Evolutionary conservation across 2,113 vertebrate species (phyloP).

Genomic region (Diglossa brunneiventris): DNA sequence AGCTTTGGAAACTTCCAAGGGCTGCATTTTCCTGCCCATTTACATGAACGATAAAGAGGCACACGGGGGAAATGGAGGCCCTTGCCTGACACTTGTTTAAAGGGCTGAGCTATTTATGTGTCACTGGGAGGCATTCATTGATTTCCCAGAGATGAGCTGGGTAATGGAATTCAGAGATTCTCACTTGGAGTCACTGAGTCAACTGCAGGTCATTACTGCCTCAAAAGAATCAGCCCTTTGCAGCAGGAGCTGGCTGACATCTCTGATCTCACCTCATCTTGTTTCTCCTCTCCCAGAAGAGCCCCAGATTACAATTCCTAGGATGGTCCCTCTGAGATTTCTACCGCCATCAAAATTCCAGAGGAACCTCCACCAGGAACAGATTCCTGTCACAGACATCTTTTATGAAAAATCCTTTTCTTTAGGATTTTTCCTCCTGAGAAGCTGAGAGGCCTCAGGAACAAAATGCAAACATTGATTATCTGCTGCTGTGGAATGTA

Average conservation of each 20-base stretch:
- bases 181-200: neutral
- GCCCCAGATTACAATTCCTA: neutral
- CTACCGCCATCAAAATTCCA: neutral
- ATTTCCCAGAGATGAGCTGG: conserved; percentile 27
- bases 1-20: neutral
- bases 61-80: neutral
- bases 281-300: neutral
- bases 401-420: too few relatives aligned
- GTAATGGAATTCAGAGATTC: conserved; percentile 24
- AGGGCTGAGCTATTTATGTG: neutral
- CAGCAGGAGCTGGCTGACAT: neutral
- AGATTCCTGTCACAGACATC: neutral
- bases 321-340: neutral
- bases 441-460: too few relatives aligned
- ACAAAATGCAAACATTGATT: too few relatives aligned
- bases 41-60: neutral
- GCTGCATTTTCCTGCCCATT: neutral
- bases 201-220: neutral
- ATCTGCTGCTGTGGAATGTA: too few relatives aligned
- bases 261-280: neutral
- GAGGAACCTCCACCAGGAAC: neutral
- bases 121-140: neutral
- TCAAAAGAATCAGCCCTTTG: neutral
- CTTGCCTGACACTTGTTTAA: conserved; percentile 15
- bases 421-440: too few relatives aligned